Percentiles rank a stretch among this genome's conserved stretches.
Evolutionary conservation across 2,797 vertebrate genomes (phyloP).

Genomic region (Mormyrops boulengeri): DNA sequence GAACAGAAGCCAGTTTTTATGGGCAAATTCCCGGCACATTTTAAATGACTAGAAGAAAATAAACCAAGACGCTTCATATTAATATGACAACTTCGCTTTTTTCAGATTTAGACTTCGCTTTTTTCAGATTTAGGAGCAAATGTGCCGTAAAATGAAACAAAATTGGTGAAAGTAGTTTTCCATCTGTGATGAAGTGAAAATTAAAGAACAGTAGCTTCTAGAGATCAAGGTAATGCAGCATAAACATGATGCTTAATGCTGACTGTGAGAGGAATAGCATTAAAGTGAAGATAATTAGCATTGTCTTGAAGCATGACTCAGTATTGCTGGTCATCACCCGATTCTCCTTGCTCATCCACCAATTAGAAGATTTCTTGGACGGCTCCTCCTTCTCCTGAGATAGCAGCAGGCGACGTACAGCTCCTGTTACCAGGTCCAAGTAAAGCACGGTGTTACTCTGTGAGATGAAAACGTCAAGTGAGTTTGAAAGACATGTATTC

Average conservation of each 20-base stretch:
- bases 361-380: conserved; percentile 59
- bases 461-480: conserved; percentile 18
- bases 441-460: conserved; percentile 85
- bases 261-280: background rate
- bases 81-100: background rate
- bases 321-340: conserved; percentile 52
- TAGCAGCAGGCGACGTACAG: conserved; percentile 69
- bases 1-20: conserved; percentile 96
- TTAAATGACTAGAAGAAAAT: conserved; percentile 60
- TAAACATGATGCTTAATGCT: background rate
- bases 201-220: background rate
- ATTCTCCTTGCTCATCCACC: conserved; percentile 73
- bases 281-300: background rate
- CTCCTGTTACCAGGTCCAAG: conserved; percentile 68
- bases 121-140: background rate
- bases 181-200: background rate
- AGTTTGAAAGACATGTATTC: background rate
- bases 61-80: background rate
- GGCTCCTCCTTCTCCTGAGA: conserved; percentile 57
- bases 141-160: background rate
- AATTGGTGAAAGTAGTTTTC: background rate
- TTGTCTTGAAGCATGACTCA: background rate
- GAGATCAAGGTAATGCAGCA: background rate
- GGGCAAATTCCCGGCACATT: conserved; percentile 90
- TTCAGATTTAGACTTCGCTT: background rate